Percentiles rank a stretch among this genome's conserved stretches.
Conservation (phyloP, 2,888 invertebrate species). For the Dolichomitus sp. region DNA sequence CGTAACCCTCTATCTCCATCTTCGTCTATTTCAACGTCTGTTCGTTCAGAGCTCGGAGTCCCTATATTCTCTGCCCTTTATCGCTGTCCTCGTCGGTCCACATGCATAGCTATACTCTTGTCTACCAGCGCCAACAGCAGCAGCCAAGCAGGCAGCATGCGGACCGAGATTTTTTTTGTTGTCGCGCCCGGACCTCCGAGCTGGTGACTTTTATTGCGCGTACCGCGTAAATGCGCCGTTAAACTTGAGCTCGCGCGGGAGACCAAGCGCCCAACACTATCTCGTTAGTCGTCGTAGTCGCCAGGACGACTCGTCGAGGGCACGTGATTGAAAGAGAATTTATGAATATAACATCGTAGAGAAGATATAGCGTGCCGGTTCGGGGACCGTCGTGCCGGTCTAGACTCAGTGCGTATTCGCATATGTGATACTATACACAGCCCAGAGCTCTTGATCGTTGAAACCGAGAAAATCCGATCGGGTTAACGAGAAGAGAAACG, state of each 20-base stretch:
- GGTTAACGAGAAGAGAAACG: conserved; percentile 12
- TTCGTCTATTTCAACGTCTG: conserved; percentile 18
- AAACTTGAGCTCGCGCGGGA: conserved; percentile 70
- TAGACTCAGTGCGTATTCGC: conserved; percentile 12
- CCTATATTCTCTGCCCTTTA: conserved; percentile 29
- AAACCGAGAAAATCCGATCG: conserved; percentile 20
- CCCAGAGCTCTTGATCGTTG: conserved; percentile 1
- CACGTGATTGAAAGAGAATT: conserved; percentile 68
- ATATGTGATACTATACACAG: not conserved
- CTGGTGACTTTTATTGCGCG: conserved; percentile 83
- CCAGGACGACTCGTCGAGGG: conserved; percentile 32
- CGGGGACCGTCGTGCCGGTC: not conserved
- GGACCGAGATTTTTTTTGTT: conserved; percentile 68
- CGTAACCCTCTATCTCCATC: conserved; percentile 23
- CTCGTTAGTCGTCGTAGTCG: conserved; percentile 73
- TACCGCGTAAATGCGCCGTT: conserved; percentile 81
- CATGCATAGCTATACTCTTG: conserved; percentile 28
- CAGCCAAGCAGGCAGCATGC: conserved; percentile 30
- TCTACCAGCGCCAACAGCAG: conserved; percentile 35
- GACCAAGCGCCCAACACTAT: conserved; percentile 65
- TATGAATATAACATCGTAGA: conserved; percentile 61
- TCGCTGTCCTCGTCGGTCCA: conserved; percentile 32
- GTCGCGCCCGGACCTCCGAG: conserved; percentile 73
- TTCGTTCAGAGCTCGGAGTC: conserved; percentile 5
- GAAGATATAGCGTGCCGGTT: conserved; percentile 25